phyloP scores from a whole-genome alignment of 2,888 invertebrate genomes.

The Drosophila colorata region DNA sequence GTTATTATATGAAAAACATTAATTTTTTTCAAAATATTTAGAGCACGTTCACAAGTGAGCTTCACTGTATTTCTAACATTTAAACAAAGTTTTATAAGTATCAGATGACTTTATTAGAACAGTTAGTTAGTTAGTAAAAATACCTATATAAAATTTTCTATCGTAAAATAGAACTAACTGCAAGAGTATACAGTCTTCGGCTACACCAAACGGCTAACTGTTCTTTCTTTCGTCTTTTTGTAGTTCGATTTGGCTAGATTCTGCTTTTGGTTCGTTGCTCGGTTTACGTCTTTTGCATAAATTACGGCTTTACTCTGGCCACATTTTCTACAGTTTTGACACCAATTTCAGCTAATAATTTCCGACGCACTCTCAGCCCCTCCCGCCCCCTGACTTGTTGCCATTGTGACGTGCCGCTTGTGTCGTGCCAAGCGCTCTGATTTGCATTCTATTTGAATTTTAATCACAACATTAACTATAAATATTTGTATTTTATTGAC shows the following conservation, averaged over 20 bases:
- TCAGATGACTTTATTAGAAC: too few species aligned
- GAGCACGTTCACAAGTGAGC: too few species aligned
- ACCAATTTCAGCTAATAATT: constrained; percentile 79
- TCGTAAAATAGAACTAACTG: too few species aligned
- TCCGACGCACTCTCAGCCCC: constrained; percentile 38
- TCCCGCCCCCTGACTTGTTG: constrained; percentile 1
- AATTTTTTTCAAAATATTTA: too few species aligned
- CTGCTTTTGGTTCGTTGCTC: constrained; percentile 67
- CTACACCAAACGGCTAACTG: not conserved
- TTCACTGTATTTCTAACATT: too few species aligned
- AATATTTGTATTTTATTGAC: constrained; percentile 66
- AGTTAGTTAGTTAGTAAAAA: too few species aligned
- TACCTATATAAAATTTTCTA: too few species aligned
- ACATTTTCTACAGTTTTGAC: constrained; percentile 70
- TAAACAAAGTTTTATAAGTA: too few species aligned
- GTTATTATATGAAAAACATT: too few species aligned
- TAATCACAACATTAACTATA: constrained; percentile 73
- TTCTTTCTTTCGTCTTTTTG: constrained; percentile 6
- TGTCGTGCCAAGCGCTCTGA: constrained; percentile 58
- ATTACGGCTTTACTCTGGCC: constrained; percentile 63
- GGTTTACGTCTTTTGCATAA: constrained; percentile 75
- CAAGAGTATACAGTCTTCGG: constrained; percentile 15
- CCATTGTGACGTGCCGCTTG: constrained; percentile 16
- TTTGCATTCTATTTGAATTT: constrained; percentile 80
- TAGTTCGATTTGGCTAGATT: constrained; percentile 24